Percentiles rank a stretch among this genome's conserved stretches.
These are phyloP conservation scores for Diarsia brunnea DNA, from an alignment of 2,888 invertebrate species.

Conservation along the genomic window DNA sequence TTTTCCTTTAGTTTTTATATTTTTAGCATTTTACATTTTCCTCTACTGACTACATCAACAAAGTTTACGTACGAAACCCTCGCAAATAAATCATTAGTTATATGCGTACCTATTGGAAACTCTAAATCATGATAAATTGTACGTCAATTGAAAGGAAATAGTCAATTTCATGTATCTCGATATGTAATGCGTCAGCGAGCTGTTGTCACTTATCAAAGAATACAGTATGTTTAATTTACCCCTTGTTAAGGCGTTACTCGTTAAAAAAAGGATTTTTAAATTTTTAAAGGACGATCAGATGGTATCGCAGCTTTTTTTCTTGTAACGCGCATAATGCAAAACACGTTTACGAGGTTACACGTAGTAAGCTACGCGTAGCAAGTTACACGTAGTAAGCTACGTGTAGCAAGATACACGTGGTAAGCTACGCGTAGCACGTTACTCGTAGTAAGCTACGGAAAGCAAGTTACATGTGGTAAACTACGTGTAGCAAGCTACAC, in stretches of 20 bases:
- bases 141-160: constrained; percentile 28
- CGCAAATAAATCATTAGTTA: background rate
- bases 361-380: background rate
- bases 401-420: background rate
- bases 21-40: background rate
- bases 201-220: constrained; percentile 13
- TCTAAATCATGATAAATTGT: constrained; percentile 32
- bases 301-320: too few species aligned
- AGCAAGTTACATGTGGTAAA: background rate
- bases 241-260: background rate
- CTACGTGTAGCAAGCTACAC: too few species aligned
- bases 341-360: too few species aligned
- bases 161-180: constrained; percentile 8
- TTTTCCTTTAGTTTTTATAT: too few species aligned
- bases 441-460: background rate
- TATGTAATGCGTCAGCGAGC: constrained; percentile 12
- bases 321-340: too few species aligned
- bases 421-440: background rate
- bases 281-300: too few species aligned
- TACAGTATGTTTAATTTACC: constrained; percentile 28
- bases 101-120: background rate
- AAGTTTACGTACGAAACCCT: background rate
- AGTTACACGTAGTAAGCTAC: background rate
- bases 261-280: too few species aligned
- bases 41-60: background rate